Percentiles rank a stretch among this genome's conserved stretches.
Conservation (phyloP, 1,140 invertebrate genomes). For the Drosophila nigrodunni region DNA sequence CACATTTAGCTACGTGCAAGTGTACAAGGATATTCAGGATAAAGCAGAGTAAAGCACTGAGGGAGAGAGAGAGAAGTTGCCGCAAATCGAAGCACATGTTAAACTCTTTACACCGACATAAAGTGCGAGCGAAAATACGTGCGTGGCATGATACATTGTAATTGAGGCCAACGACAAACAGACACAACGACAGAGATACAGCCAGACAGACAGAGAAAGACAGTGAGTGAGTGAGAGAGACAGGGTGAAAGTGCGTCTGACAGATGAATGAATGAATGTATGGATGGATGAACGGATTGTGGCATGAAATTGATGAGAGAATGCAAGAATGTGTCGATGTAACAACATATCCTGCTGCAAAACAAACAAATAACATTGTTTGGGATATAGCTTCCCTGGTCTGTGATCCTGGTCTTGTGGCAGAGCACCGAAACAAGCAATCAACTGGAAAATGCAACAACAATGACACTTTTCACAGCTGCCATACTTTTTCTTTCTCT, state of each 20-base stretch:
- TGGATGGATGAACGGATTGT: conserved; percentile 33
- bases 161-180: conserved; percentile 65
- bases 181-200: not conserved
- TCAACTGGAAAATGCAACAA: conserved; percentile 77
- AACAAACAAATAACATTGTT: conserved; percentile 46
- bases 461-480: conserved; percentile 39
- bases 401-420: conserved; percentile 39
- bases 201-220: not conserved
- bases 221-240: not conserved
- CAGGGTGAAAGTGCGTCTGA: not conserved
- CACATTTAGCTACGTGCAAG: conserved; percentile 24
- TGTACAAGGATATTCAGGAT: conserved; percentile 9
- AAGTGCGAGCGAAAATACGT: conserved; percentile 74
- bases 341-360: conserved; percentile 33
- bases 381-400: conserved; percentile 30
- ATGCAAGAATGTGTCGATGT: conserved; percentile 44
- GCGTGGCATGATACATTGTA: conserved; percentile 73
- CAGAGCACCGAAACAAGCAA: conserved; percentile 47
- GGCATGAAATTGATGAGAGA: conserved; percentile 65
- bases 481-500: not conserved
- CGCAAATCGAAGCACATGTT: conserved; percentile 69
- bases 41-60: not conserved
- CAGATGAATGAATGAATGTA: conserved; percentile 8
- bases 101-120: conserved; percentile 82
- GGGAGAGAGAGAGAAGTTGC: conserved; percentile 9